Conservation (phyloP, 2,113 vertebrate genomes). For the Anser brachyrhynchus region DNA sequence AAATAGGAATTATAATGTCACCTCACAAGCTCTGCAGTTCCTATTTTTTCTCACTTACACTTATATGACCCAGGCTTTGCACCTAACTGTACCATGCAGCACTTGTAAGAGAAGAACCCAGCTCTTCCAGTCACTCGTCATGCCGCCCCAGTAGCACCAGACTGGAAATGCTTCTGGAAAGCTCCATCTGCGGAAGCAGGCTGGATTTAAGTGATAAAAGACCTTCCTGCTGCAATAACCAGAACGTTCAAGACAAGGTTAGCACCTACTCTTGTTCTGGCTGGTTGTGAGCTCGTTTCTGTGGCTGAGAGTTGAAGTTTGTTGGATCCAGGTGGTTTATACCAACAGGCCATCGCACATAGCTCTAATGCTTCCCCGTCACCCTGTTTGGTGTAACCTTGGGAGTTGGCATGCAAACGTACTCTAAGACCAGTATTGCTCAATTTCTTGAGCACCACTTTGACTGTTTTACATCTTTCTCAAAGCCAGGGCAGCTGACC, state of each 20-base stretch:
- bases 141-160: neutral
- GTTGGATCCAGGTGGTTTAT: neutral
- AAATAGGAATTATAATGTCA: neutral
- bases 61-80: neutral
- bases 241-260: neutral
- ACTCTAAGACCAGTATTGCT: neutral
- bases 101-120: neutral
- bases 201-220: neutral
- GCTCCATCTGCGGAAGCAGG: neutral
- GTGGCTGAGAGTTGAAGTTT: neutral
- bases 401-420: neutral
- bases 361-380: neutral
- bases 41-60: neutral
- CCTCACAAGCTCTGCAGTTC: neutral
- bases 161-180: neutral
- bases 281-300: neutral
- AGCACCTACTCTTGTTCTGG: neutral
- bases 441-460: neutral
- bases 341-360: neutral
- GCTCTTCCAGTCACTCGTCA: neutral
- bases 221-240: neutral
- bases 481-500: neutral
- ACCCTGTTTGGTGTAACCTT: neutral
- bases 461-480: neutral
- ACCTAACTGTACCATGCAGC: neutral